Evolutionary conservation across 2,113 vertebrate species (phyloP).

Genomic region (Sisor rabdophorus): DNA sequence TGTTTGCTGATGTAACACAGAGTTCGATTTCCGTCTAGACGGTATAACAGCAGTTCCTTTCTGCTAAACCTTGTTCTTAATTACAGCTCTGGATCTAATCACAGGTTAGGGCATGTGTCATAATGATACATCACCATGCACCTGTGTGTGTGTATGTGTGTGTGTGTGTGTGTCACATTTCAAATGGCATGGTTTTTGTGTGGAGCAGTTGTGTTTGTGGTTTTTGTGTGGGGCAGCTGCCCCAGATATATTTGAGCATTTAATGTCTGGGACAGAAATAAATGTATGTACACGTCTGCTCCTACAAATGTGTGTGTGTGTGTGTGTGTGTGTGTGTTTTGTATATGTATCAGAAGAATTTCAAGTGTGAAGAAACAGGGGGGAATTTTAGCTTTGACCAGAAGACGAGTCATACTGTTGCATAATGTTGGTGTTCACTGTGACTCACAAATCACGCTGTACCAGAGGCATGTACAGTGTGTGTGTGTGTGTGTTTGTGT

Average conservation of each 20-base stretch:
- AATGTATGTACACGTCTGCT: background rate
- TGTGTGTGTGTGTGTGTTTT: background rate
- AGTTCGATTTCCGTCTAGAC: conserved; percentile 30
- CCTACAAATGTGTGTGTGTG: background rate
- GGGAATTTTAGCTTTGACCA: conserved; percentile 3
- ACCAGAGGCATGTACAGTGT: background rate
- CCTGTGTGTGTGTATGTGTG: background rate
- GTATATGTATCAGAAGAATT: background rate
- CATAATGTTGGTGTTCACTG: background rate
- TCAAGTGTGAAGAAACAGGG: background rate
- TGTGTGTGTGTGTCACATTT: background rate
- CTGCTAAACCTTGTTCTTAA: background rate
- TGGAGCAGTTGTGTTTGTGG: background rate
- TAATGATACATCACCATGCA: background rate
- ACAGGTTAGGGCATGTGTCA: conserved; percentile 1
- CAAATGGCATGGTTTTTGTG: background rate
- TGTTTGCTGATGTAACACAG: background rate
- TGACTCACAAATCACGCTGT: conserved; percentile 17
- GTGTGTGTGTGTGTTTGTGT: background rate
- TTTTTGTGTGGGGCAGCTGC: background rate
- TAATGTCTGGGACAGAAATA: background rate
- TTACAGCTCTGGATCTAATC: conserved; percentile 28
- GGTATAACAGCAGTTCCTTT: background rate
- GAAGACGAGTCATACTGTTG: background rate
- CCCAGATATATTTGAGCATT: background rate